Conservation (phyloP, 1,140 invertebrate species). For the Oppia nitens region DNA sequence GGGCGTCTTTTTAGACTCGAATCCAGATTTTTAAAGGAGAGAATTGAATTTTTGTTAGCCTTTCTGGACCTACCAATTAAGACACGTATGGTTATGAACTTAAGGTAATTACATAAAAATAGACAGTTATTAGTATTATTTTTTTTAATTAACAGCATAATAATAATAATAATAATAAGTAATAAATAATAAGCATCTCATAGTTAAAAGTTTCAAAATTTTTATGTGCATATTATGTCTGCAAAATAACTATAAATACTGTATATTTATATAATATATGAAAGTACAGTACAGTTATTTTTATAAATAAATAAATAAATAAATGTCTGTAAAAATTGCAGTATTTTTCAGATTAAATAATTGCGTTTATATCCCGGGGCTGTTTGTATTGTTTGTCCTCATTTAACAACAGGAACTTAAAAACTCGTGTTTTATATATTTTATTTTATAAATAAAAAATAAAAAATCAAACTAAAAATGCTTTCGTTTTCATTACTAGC, state of each 20-base stretch:
- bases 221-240: too few relatives aligned
- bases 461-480: too few relatives aligned
- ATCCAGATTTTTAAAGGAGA: constrained; percentile 50
- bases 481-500: neutral
- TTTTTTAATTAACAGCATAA: too few relatives aligned
- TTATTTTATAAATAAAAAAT: too few relatives aligned
- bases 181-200: too few relatives aligned
- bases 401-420: neutral
- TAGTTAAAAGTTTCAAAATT: too few relatives aligned
- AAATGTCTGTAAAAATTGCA: neutral
- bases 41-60: constrained; percentile 68
- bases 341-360: neutral
- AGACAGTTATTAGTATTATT: too few relatives aligned
- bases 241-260: too few relatives aligned
- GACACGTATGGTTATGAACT: constrained; percentile 66
- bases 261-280: too few relatives aligned
- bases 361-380: neutral
- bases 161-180: too few relatives aligned
- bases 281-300: too few relatives aligned
- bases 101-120: constrained; percentile 43
- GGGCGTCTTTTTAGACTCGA: constrained; percentile 87
- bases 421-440: too few relatives aligned
- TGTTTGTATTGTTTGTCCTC: neutral
- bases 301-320: neutral
- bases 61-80: constrained; percentile 73